Evolutionary conservation across 2,113 vertebrate genomes (phyloP), one percentile per base, ranked within the genome.

Genomic region (Tamias sibiricus): DNA sequence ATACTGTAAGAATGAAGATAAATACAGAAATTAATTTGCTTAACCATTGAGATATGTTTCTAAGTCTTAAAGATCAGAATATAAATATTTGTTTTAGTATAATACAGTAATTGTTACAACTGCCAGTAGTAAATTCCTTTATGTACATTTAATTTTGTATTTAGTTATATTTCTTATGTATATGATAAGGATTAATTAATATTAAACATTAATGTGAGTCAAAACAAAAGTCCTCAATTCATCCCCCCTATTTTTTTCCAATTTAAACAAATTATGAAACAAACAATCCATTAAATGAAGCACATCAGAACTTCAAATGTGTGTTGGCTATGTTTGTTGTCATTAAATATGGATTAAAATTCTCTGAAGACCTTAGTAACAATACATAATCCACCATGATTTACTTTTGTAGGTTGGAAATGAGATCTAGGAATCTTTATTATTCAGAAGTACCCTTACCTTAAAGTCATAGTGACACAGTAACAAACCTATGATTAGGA

Each of bases 81-180:
- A 79, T 26, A 35, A 6, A 24, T 87, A 52, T 90, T 76, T 87
- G 77, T 87, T 95, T 94, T 71, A 44, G 13, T 85, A n/a, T 92
- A 83, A 87, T 72, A 85, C 26, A 72, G 40, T 42, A 79, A 80
- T 40, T 83, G 32, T 80, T 74, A 35, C 77, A 52, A 87, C 4
- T 92, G 59, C 17, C 37, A 75, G 54, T 22, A 87, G 20, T 69
- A 26, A 89, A 64, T 84, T 96, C 10, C 85, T 10, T 75, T 57
- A 49, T 32, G 66, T 79, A 26, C 4, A 87, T 69, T 82, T 88
- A 6, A 87, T 87, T 86, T 90, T 80, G 1, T 6, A 86, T 76
- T 97, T 75, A 77, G 57, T 92, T 87, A 59, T 44, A 20, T 85
- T 91, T 86, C 24, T 80, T 83, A 7, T 91, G 12, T 90, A 0